phyloP scores from a whole-genome alignment of 2,113 vertebrate species.

The Pelusios castaneus region DNA sequence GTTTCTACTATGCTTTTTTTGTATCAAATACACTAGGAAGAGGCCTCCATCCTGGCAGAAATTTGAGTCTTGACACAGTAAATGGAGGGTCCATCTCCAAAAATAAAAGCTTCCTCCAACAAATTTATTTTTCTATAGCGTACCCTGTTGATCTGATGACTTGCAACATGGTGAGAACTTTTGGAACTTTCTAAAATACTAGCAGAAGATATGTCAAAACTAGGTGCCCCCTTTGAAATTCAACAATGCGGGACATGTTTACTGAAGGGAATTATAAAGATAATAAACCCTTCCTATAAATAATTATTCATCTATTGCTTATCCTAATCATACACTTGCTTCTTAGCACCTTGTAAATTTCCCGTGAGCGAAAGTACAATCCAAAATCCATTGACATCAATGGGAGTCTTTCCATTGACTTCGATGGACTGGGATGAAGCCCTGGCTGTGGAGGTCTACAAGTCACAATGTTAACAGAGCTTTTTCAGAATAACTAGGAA shows the following conservation, averaged over 20 bases:
- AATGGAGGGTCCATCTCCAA: constrained; percentile 7
- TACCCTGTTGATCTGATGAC: background rate
- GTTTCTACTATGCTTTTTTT: background rate
- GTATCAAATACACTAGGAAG: background rate
- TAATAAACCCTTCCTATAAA: background rate
- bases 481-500: background rate
- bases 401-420: background rate
- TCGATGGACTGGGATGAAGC: background rate
- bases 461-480: background rate
- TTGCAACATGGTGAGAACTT: constrained; percentile 9
- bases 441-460: background rate
- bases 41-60: background rate
- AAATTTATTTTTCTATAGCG: background rate
- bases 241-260: background rate
- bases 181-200: background rate
- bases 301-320: background rate
- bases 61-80: background rate
- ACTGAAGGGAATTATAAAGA: background rate
- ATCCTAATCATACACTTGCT: background rate
- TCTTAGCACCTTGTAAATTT: background rate
- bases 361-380: background rate
- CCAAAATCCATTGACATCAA: background rate
- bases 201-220: background rate
- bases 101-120: constrained; percentile 18
- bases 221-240: background rate